These are phyloP conservation scores for Pammene aurita DNA, from an alignment of 2,888 invertebrate species.

Conservation along the genomic window DNA sequence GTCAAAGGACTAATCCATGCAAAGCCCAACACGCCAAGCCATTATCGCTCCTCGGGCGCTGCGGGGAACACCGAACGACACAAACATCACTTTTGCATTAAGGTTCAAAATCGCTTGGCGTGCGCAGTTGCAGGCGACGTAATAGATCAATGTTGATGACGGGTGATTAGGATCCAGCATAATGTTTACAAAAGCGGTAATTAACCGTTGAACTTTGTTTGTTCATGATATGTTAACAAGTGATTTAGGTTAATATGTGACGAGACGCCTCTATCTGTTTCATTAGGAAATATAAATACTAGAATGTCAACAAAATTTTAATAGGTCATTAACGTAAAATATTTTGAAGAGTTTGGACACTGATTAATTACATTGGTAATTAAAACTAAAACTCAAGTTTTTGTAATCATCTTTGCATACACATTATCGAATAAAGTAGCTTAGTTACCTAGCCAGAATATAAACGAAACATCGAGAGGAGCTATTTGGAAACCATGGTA, in stretches of 20 bases:
- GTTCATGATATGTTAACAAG: conserved; percentile 3
- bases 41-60: conserved; percentile 23
- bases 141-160: conserved; percentile 24
- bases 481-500: too few species aligned
- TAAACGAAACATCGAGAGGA: too few species aligned
- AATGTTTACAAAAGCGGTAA: conserved; percentile 17
- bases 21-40: conserved; percentile 28
- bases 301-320: too few species aligned
- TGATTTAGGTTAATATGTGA: conserved; percentile 4
- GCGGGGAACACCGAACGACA: conserved; percentile 9
- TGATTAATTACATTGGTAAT: too few species aligned
- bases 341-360: too few species aligned
- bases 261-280: neutral
- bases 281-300: too few species aligned
- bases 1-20: conserved; percentile 33
- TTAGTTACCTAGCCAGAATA: too few species aligned
- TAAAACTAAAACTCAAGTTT: too few species aligned
- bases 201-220: conserved; percentile 2
- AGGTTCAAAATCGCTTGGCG: conserved; percentile 4
- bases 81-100: conserved; percentile 18
- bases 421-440: too few species aligned
- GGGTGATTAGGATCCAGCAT: conserved; percentile 9
- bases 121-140: neutral
- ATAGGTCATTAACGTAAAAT: too few species aligned
- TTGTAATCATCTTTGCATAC: too few species aligned